Conservation (phyloP, 2,888 invertebrate genomes). For the Venusia cambrica region DNA sequence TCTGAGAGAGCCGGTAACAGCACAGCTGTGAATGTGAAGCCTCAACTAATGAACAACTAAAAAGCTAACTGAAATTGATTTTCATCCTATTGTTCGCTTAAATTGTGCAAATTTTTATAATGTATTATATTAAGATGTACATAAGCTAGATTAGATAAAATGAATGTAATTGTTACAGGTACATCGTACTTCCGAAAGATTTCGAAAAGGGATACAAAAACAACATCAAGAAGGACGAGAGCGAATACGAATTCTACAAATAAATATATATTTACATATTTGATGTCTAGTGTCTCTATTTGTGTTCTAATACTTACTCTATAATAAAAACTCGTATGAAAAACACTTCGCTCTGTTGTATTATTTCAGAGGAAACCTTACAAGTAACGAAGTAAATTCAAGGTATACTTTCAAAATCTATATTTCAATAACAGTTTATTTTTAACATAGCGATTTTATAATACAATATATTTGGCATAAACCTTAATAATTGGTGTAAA, state of each 20-base stretch:
- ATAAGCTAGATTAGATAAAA: too few relatives aligned
- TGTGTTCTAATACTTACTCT: slow-evolving; percentile 5
- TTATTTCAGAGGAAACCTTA: too few relatives aligned
- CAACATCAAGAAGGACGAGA: slow-evolving; percentile 99
- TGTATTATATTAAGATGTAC: too few relatives aligned
- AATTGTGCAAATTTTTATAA: too few relatives aligned
- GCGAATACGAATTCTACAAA: slow-evolving; percentile 99
- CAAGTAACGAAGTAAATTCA: too few relatives aligned
- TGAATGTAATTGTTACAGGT: slow-evolving; percentile 62
- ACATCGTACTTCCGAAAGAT: slow-evolving; percentile 99
- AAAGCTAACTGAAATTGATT: too few relatives aligned
- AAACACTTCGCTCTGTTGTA: too few relatives aligned
- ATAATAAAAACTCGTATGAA: slow-evolving; percentile 15
- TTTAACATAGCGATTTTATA: slow-evolving; percentile 73
- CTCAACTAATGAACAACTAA: too few relatives aligned
- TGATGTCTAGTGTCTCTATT: slow-evolving; percentile 10
- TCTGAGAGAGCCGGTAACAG: too few relatives aligned
- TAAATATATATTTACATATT: slow-evolving; percentile 78
- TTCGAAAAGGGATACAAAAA: slow-evolving; percentile 99
- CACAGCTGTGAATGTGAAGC: too few relatives aligned
- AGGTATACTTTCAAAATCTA: slow-evolving; percentile 60
- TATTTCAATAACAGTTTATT: slow-evolving; percentile 73
- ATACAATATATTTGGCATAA: slow-evolving; percentile 79
- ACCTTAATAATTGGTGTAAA: slow-evolving; percentile 59
- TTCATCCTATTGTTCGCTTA: too few relatives aligned